Conservation (phyloP, 1,140 invertebrate genomes). For the Bombus balteatus region DNA sequence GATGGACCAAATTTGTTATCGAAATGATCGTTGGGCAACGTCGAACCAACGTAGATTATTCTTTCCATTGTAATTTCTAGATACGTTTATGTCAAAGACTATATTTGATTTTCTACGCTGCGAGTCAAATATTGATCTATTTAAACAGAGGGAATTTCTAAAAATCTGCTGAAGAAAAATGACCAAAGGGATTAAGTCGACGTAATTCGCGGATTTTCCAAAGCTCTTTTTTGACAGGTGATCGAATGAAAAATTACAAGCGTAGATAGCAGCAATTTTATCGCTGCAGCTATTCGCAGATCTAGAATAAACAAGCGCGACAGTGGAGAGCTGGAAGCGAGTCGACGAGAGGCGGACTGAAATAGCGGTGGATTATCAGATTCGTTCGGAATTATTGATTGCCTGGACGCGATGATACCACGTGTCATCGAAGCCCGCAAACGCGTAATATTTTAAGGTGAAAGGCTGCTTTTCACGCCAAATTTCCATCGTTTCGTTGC, state of each 20-base stretch:
- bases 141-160: not conserved
- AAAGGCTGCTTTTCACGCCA: not conserved
- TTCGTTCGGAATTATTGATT: conserved; percentile 27
- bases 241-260: not conserved
- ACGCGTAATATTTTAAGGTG: conserved; percentile 6
- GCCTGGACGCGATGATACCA: conserved; percentile 7
- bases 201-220: not conserved
- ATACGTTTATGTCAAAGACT: not conserved
- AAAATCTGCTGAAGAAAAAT: not conserved
- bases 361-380: conserved; percentile 18
- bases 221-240: not conserved
- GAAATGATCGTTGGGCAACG: not conserved
- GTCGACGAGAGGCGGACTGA: not conserved
- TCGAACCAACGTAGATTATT: not conserved
- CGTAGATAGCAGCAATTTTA: not conserved
- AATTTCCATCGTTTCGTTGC: not conserved
- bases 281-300: not conserved
- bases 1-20: not conserved
- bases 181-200: not conserved
- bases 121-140: not conserved
- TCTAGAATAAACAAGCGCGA: conserved; percentile 9
- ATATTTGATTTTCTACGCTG: not conserved
- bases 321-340: not conserved
- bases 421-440: conserved; percentile 8
- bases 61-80: too few species aligned